These are phyloP conservation scores for Tethya wilhelma DNA, from an alignment of 37 sponge, comb jelly and placozoan species.

Conservation along the genomic window DNA sequence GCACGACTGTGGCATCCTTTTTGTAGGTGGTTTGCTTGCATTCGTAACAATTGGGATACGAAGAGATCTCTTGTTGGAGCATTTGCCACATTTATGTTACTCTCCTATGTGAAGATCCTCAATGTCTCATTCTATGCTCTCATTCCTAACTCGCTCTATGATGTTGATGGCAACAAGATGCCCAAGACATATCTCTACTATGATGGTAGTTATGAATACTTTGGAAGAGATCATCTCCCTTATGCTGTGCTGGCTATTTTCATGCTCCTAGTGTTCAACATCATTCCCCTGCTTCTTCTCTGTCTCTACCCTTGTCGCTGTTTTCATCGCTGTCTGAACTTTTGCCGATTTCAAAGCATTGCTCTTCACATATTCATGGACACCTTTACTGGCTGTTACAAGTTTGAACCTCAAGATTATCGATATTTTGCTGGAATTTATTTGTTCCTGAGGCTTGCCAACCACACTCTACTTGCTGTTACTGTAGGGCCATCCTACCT, in stretches of 20 bases:
- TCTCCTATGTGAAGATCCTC: constrained; percentile 11
- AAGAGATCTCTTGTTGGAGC: background rate
- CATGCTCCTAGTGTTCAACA: constrained; percentile 14
- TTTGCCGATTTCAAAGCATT: background rate
- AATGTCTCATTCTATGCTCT: constrained; percentile 5
- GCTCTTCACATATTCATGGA: constrained; percentile 35
- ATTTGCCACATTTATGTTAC: constrained; percentile 11
- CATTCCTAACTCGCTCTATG: background rate
- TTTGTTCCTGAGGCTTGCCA: background rate
- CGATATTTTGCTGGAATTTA: constrained; percentile 63
- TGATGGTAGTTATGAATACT: background rate
- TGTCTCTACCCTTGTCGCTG: constrained; percentile 10
- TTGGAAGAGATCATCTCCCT: background rate
- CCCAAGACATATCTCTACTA: background rate
- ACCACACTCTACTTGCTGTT: background rate
- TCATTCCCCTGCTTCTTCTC: constrained; percentile 52
- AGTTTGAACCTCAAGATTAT: constrained; percentile 25
- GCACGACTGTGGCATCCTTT: constrained; percentile 14
- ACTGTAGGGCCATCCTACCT: background rate
- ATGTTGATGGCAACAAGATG: background rate
- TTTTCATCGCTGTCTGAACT: background rate
- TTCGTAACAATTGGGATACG: background rate
- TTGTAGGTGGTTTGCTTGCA: background rate
- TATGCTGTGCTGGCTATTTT: constrained; percentile 20
- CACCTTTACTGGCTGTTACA: constrained; percentile 61